Percentiles rank a stretch among this genome's conserved stretches.
These are phyloP conservation scores for Coptodon bakossiorum DNA, from an alignment of 2,113 vertebrate species.

Conservation along the genomic window DNA sequence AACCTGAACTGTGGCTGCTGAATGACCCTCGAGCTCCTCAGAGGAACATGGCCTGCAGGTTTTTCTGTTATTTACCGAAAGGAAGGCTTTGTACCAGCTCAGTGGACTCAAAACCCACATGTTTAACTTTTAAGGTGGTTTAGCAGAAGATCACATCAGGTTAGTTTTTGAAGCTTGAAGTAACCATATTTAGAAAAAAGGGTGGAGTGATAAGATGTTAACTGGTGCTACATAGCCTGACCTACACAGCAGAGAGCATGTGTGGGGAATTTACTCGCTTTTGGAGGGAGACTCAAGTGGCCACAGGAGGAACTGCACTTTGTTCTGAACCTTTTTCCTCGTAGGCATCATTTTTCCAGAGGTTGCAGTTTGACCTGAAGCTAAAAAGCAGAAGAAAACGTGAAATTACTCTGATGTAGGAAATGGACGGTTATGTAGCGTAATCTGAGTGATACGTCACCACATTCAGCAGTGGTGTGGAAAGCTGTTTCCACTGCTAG, in stretches of 20 bases:
- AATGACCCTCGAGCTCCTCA: background rate
- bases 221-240: background rate
- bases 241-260: background rate
- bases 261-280: background rate
- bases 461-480: background rate
- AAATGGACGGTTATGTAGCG: background rate
- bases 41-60: fast-evolving
- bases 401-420: background rate
- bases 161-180: background rate
- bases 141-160: background rate
- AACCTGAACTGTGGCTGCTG: background rate
- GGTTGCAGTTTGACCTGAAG: background rate
- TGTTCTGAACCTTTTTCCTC: background rate
- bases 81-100: background rate
- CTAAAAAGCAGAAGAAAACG: background rate
- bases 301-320: background rate
- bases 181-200: background rate
- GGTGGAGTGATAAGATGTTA: fast-evolving
- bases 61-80: fast-evolving
- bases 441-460: fast-evolving
- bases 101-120: fast-evolving
- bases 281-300: background rate
- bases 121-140: background rate
- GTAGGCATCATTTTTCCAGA: background rate
- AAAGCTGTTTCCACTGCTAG: fast-evolving